Percentiles rank a stretch among this genome's conserved stretches.
These are phyloP conservation scores for Acleris laterana DNA, from an alignment of 2,888 invertebrate species.

Conservation along the genomic window DNA sequence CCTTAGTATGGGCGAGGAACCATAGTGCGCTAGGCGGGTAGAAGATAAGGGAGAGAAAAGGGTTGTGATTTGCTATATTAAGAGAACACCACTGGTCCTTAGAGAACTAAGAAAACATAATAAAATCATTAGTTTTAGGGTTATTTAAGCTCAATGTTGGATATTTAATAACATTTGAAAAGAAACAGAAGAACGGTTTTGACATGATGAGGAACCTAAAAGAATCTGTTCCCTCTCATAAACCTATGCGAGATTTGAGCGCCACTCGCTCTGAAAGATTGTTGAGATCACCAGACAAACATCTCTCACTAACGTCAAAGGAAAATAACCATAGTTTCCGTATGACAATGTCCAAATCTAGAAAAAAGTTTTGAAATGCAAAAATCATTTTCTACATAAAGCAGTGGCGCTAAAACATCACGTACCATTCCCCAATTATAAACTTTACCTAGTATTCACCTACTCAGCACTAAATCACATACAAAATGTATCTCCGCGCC, in stretches of 20 bases:
- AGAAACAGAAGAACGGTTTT: too few relatives aligned
- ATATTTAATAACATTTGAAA: too few relatives aligned
- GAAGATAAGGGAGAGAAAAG: too few relatives aligned
- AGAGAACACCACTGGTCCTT: too few relatives aligned
- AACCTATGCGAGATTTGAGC: conserved; percentile 23
- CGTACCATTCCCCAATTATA: conserved; percentile 9
- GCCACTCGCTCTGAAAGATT: conserved; percentile 9
- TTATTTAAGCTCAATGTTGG: too few relatives aligned
- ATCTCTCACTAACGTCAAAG: too few relatives aligned
- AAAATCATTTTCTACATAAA: neutral
- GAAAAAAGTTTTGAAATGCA: neutral
- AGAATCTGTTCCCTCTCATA: conserved; percentile 28
- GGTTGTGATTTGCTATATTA: too few relatives aligned
- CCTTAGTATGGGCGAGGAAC: too few relatives aligned
- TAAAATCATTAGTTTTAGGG: too few relatives aligned
- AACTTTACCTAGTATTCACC: conserved; percentile 18
- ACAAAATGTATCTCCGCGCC: conserved; percentile 21
- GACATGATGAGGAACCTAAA: neutral
- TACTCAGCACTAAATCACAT: conserved; percentile 17
- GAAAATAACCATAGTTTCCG: too few relatives aligned
- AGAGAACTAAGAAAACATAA: too few relatives aligned
- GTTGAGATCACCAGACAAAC: conserved; percentile 14
- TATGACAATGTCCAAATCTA: neutral
- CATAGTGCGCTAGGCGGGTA: too few relatives aligned
- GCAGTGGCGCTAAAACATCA: conserved; percentile 32